These are phyloP conservation scores for Drosophila gunungcola DNA, from an alignment of 1,140 invertebrate species.

Conservation along the genomic window DNA sequence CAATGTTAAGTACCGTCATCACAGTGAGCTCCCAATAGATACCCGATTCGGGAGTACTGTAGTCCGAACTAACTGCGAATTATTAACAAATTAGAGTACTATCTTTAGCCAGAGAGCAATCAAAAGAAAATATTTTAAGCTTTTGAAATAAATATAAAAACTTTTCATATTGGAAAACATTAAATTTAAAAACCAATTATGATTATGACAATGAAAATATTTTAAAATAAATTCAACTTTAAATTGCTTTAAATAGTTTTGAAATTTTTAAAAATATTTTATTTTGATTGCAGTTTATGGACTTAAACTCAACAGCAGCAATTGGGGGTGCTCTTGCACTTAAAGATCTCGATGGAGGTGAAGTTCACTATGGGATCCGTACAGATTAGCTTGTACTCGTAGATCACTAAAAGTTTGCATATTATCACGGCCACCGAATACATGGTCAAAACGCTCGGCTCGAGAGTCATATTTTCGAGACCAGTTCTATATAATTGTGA, in stretches of 20 bases:
- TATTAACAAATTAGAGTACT: not conserved
- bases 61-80: conserved; percentile 9
- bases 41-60: not conserved
- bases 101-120: not conserved
- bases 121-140: not conserved
- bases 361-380: conserved; percentile 32
- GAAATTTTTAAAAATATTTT: not conserved
- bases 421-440: conserved; percentile 32
- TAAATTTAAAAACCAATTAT: too few species aligned
- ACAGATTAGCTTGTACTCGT: conserved; percentile 29
- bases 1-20: not conserved
- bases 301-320: conserved; percentile 59
- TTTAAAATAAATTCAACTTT: too few species aligned
- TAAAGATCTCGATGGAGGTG: conserved; percentile 36
- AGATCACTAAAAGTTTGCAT: conserved; percentile 39
- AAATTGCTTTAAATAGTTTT: too few species aligned
- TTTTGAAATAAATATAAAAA: too few species aligned
- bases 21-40: not conserved
- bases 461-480: fast-evolving
- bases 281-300: not conserved
- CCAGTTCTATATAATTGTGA: not conserved
- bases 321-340: conserved; percentile 32
- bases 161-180: too few species aligned
- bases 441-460: conserved; percentile 3
- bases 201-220: too few species aligned